Conservation (phyloP, 2,888 invertebrate species). For the Icerya purchasi region DNA sequence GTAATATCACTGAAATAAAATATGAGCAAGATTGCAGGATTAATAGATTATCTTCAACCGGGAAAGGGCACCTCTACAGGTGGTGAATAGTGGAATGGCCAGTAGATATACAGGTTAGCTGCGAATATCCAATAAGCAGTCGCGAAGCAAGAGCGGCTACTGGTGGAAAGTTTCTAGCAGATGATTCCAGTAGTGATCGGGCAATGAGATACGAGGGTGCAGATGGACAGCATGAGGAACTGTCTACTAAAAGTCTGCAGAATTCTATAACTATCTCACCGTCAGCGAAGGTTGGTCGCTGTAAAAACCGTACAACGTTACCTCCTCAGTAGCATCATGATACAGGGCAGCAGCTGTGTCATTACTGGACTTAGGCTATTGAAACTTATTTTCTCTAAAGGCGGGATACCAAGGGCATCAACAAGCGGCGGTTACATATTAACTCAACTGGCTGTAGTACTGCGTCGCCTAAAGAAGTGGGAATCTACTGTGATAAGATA, state of each 20-base stretch:
- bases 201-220: not conserved
- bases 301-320: not conserved
- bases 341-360: not conserved
- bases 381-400: too few relatives aligned
- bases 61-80: not conserved
- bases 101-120: not conserved
- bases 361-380: too few relatives aligned
- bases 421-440: too few relatives aligned
- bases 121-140: not conserved
- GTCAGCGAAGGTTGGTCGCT: not conserved
- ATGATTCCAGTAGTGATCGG: not conserved
- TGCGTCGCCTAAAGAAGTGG: too few relatives aligned
- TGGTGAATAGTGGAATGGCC: not conserved
- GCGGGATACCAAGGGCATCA: too few relatives aligned
- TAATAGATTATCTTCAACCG: too few relatives aligned
- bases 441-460: too few relatives aligned
- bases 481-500: too few relatives aligned
- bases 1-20: too few relatives aligned
- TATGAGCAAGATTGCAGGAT: too few relatives aligned
- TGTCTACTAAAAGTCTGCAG: not conserved
- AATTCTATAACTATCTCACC: not conserved
- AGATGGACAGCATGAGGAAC: not conserved
- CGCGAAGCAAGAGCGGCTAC: not conserved
- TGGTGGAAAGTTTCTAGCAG: not conserved
- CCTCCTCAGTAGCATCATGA: not conserved